Evolutionary conservation across 1,140 invertebrate species (phyloP), one percentile per base, ranked within the genome.

Genomic region (Eumeta japonica): DNA sequence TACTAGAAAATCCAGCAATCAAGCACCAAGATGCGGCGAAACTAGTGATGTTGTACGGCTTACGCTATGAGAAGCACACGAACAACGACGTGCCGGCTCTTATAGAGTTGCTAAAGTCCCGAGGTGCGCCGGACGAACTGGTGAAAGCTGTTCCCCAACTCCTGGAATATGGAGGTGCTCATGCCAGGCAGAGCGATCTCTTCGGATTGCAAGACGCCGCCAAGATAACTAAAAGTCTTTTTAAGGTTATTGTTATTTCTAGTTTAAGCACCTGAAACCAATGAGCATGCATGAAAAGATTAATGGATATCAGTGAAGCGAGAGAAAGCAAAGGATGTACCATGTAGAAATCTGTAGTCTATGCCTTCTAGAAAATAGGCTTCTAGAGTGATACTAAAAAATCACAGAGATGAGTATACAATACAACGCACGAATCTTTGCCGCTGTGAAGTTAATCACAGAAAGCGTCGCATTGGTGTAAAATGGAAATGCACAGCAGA

Each of bases 11-110:
- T 60, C 81, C 83, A 15, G 81, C 86, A 49, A 81, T 94, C 2
- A 77, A 85, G 39, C 78, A 90, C 41, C 75, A 85, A 14, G 95
- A 99, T 77, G 87, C 89, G 13, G 77, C 87, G 1, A 85, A 93
- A 49, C 77, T 99, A 30, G 92, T 97, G 0, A 88, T 94, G 76
- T 58, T 99, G 10, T 99, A 98, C 77, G 90, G 90, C 2, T 71
- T 99, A 15, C 83, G 92, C 29, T 98, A 97, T 71, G 92, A 96
- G 66, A 87, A 87, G 45, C 87, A 94, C 57, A 84, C 85, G 33
- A 93, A 85, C 61, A 92, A 91, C 66, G 92, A 94, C 46, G 83
- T 88, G n/a, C 74, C 77, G 3, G 78, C 81, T 16, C 77, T 95
- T 29, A 61, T 90, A 33, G 83, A 89, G 16, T 78, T 84, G 30